phyloP scores from a whole-genome alignment of 2,888 invertebrate species.

The Aelia acuminata region DNA sequence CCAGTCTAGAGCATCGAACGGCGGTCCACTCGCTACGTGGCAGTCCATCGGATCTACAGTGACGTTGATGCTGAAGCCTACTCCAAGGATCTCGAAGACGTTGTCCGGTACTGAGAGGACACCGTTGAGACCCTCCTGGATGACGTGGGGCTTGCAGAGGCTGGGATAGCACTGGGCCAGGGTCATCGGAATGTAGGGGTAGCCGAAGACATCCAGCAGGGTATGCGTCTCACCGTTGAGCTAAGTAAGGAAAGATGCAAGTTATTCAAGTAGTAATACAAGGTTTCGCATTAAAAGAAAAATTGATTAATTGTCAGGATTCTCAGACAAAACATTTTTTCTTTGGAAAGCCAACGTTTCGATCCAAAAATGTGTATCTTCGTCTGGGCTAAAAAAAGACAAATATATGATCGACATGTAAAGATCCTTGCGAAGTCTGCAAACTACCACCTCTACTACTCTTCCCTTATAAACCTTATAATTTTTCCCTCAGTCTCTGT shows the following conservation, averaged over 20 bases:
- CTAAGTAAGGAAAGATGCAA: not conserved
- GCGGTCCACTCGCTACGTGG: constrained; percentile 65
- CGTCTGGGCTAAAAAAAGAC: too few relatives aligned
- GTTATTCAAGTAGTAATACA: not conserved
- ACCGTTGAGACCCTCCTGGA: constrained; percentile 68
- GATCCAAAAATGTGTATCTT: too few relatives aligned
- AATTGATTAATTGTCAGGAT: too few relatives aligned
- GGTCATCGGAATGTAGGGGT: constrained; percentile 67
- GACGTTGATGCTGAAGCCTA: constrained; percentile 66
- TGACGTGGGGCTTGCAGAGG: constrained; percentile 69
- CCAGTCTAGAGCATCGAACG: constrained; percentile 66
- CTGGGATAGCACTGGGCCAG: constrained; percentile 71
- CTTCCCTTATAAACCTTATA: too few relatives aligned
- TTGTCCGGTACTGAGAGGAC: constrained; percentile 66
- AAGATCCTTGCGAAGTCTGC: too few relatives aligned
- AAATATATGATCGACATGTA: too few relatives aligned
- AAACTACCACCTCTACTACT: too few relatives aligned
- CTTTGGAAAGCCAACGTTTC: too few relatives aligned
- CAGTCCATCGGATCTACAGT: constrained; percentile 59
- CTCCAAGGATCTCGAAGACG: constrained; percentile 59
- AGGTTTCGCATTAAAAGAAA: too few relatives aligned
- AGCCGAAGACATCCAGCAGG: constrained; percentile 57
- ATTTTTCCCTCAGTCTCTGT: too few relatives aligned
- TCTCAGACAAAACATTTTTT: too few relatives aligned
- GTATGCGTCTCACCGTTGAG: constrained; percentile 45